phyloP scores from a whole-genome alignment of 2,113 vertebrate genomes.

The Phycodurus eques region DNA sequence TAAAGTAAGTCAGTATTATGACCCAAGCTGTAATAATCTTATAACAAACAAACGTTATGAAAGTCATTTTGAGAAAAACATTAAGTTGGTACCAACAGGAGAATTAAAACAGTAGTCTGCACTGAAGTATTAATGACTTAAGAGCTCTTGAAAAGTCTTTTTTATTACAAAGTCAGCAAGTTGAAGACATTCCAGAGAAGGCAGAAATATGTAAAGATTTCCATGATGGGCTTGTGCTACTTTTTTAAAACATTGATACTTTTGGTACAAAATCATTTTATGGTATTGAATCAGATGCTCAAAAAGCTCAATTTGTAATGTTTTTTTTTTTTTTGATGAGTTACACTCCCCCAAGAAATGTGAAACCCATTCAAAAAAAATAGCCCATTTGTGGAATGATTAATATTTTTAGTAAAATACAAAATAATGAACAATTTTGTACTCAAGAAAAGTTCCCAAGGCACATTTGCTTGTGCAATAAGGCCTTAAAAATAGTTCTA shows the following conservation, averaged over 20 bases:
- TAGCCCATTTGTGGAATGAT: neutral
- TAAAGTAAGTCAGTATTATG: too few relatives aligned
- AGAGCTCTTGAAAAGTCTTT: constrained; percentile 22
- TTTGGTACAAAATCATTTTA: neutral
- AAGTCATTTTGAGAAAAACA: too few relatives aligned
- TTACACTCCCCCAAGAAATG: neutral
- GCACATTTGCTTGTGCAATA: constrained; percentile 38
- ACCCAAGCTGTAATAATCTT: too few relatives aligned
- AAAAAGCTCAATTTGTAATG: neutral
- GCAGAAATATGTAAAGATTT: constrained; percentile 39
- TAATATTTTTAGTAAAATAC: neutral
- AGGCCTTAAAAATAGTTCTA: constrained; percentile 30
- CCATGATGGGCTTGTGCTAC: constrained; percentile 53
- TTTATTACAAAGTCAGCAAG: constrained; percentile 77
- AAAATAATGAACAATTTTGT: constrained; percentile 1
- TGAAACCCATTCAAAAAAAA: neutral
- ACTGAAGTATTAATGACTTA: neutral
- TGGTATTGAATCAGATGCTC: neutral
- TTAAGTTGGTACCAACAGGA: too few relatives aligned
- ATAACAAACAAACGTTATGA: too few relatives aligned
- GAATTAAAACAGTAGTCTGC: neutral
- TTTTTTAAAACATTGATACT: constrained; percentile 18
- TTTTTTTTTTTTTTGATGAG: neutral
- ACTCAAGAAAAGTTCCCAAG: constrained; percentile 37
- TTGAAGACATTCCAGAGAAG: constrained; percentile 62